Evolutionary conservation across 1,140 invertebrate genomes (phyloP).

Genomic region (Trypoxylus dichotomus): DNA sequence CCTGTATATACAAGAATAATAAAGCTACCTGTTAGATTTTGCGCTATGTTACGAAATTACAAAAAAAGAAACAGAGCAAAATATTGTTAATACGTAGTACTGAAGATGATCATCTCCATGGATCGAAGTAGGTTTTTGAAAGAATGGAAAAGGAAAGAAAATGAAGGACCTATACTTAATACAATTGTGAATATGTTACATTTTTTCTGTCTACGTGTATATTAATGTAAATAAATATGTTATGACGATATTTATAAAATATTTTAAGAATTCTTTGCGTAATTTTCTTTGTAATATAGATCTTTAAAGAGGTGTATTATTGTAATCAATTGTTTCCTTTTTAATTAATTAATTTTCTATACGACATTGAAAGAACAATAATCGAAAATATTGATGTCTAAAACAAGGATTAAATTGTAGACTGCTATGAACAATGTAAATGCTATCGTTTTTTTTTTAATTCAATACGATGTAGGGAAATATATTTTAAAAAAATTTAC

Average conservation of each 20-base stretch:
- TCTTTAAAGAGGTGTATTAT: too few species aligned
- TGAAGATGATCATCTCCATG: not conserved
- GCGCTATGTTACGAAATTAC: not conserved
- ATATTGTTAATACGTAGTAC: not conserved
- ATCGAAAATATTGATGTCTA: too few species aligned
- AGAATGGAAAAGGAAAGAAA: not conserved
- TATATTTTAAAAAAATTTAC: too few species aligned
- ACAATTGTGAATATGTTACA: not conserved
- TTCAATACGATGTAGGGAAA: too few species aligned
- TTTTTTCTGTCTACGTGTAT: not conserved
- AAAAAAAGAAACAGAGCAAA: not conserved
- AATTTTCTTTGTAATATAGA: too few species aligned
- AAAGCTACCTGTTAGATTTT: not conserved
- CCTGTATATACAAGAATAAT: not conserved
- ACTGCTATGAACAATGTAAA: too few species aligned
- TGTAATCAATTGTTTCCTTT: too few species aligned
- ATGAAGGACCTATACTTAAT: not conserved
- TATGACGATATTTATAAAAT: not conserved
- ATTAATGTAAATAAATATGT: constrained; percentile 4
- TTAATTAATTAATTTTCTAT: too few species aligned
- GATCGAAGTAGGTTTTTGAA: not conserved
- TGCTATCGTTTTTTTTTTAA: too few species aligned
- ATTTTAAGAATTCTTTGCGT: too few species aligned
- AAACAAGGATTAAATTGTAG: too few species aligned
- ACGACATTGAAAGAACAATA: too few species aligned